Percentiles rank a stretch among this genome's conserved stretches.
phyloP scores from a whole-genome alignment of 2,888 invertebrate species.

The Drosophila peninsularis region DNA sequence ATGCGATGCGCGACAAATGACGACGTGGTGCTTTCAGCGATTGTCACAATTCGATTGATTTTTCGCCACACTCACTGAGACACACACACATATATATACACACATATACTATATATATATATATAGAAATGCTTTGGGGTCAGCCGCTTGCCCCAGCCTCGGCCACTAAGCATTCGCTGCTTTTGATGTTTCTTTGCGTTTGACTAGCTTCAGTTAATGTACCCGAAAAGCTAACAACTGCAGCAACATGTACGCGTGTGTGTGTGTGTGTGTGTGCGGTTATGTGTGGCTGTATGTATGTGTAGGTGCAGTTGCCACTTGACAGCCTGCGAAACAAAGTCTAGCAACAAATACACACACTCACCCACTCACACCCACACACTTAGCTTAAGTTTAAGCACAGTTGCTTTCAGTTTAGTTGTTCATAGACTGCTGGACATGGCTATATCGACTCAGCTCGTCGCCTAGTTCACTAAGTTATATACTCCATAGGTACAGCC shows the following conservation, averaged over 20 bases:
- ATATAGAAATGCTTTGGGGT: constrained; percentile 22
- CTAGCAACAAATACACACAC: constrained; percentile 4
- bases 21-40: constrained; percentile 49
- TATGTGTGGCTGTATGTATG: constrained; percentile 5
- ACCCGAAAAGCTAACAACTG: constrained; percentile 30
- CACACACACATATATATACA: background rate
- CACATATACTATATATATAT: background rate
- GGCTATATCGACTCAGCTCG: too few relatives aligned
- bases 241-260: background rate
- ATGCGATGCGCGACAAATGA: constrained; percentile 46
- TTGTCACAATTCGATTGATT: constrained; percentile 80
- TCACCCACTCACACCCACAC: background rate
- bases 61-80: constrained; percentile 13
- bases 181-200: constrained; percentile 60
- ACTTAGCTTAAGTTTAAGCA: background rate
- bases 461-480: too few relatives aligned
- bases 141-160: background rate
- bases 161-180: constrained; percentile 35
- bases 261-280: background rate
- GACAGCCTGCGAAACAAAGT: constrained; percentile 18
- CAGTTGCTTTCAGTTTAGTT: background rate
- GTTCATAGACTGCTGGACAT: background rate
- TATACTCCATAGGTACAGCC: too few relatives aligned
- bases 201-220: constrained; percentile 54
- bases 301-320: constrained; percentile 21